Evolutionary conservation across 2,888 invertebrate genomes (phyloP), one percentile per base, ranked within the genome.

Genomic region (Hypomecis punctinalis): DNA sequence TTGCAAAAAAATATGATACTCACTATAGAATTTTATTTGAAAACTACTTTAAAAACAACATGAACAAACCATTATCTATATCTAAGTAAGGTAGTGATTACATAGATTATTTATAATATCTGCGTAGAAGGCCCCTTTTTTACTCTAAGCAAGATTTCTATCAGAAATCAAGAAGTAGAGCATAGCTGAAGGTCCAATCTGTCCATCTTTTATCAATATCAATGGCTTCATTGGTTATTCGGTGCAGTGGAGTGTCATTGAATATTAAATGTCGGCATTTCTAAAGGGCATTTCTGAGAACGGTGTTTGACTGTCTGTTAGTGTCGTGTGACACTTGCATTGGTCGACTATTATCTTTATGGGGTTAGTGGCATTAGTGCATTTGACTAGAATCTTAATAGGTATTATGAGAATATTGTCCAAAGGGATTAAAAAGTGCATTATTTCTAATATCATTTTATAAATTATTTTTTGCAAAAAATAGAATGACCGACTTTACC

Each of bases 271-370:
- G 64, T 65, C 68, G 60, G 71, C 58, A 9, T 36, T 66, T 63
- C 71, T 56, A 68, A 73, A 67, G 61, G 48, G 42, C 48, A 57
- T 35, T 82, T 77, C 81, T 63, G 39, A 61, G 81, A 80, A 78
- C 71, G 48, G 53, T 48, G 56, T 58, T 54, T 66, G 76, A 66
- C 35, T 59, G 63, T 72, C 63, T 69, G 67, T 69, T 55, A 51
- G 57, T 46, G 46, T 66, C 55, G 61, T 58, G 59, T 70, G 47
- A 62, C 70, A 64, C 65, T 61, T 67, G 60, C 62, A 51, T 59
- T 56, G 58, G 53, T 49, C n/a, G 33, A 58, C 33, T 51, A 8
- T 49, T 53, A 40, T 23, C n/a, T 54, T 64, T 59, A 60, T 45
- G 49, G 13, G 59, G 59, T 55, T 45, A 59, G 13, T 49, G 49